These are phyloP conservation scores for Rutpela maculata DNA, from an alignment of 2,888 invertebrate genomes.

Conservation along the genomic window DNA sequence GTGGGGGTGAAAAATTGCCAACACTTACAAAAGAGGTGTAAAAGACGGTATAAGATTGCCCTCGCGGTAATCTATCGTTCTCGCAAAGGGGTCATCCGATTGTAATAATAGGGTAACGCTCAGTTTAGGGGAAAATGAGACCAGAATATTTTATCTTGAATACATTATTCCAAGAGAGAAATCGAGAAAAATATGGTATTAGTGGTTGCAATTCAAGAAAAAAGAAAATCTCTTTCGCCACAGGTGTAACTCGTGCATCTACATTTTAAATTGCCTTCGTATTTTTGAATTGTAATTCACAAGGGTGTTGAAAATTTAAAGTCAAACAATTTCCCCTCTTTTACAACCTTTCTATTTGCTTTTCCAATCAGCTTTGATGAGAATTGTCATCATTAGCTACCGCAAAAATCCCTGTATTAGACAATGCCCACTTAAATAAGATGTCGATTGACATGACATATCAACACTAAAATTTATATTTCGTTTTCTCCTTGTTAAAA, in stretches of 20 bases:
- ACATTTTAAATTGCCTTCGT: slow-evolving; percentile 66
- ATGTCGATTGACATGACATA: not conserved
- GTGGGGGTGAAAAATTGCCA: slow-evolving; percentile 46
- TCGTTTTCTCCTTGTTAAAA: too few species aligned
- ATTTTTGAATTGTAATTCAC: slow-evolving; percentile 57
- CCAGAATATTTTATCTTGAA: slow-evolving; percentile 71
- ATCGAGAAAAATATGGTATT: slow-evolving; percentile 69
- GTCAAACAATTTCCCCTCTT: slow-evolving; percentile 30
- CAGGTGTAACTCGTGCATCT: slow-evolving; percentile 68
- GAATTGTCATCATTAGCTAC: slow-evolving; percentile 14
- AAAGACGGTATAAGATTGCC: slow-evolving; percentile 56
- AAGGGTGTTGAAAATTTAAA: slow-evolving; percentile 41
- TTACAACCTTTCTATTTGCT: slow-evolving; percentile 36
- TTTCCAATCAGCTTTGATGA: slow-evolving; percentile 30
- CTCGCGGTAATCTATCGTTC: slow-evolving; percentile 62
- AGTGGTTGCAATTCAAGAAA: slow-evolving; percentile 63
- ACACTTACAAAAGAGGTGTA: slow-evolving; percentile 49
- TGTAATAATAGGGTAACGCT: slow-evolving; percentile 71
- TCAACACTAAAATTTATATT: too few species aligned
- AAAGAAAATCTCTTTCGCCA: slow-evolving; percentile 60
- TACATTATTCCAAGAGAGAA: slow-evolving; percentile 66
- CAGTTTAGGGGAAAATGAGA: slow-evolving; percentile 70
- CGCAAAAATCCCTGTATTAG: not conserved
- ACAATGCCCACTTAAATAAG: not conserved
- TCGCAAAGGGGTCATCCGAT: slow-evolving; percentile 71